Percentiles rank a stretch among this genome's conserved stretches.
Evolutionary conservation across 2,113 vertebrate species (phyloP).

Genomic region (Antechinus flavipes): DNA sequence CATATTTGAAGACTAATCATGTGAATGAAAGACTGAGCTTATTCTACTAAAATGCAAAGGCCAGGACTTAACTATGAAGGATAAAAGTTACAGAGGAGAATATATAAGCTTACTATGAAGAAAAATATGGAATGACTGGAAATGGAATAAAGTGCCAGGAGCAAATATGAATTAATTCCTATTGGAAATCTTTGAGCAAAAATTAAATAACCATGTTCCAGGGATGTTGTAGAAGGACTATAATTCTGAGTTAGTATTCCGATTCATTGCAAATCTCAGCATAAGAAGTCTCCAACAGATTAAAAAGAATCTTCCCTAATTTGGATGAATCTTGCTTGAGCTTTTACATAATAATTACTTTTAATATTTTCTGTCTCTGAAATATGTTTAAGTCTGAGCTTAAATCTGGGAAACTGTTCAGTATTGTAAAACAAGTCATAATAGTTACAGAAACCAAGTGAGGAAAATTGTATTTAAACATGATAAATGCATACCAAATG

Average conservation of each 20-base stretch:
- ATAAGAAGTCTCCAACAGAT: not conserved
- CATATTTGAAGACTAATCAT: not conserved
- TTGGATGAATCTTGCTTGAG: not conserved
- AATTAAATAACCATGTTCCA: not conserved
- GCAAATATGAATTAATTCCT: not conserved
- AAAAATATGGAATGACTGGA: not conserved
- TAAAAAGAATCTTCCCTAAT: not conserved
- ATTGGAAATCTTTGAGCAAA: not conserved
- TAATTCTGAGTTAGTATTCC: not conserved
- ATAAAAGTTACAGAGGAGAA: not conserved
- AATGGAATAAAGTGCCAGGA: not conserved
- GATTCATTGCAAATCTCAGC: not conserved
- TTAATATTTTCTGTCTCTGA: conserved; percentile 10
- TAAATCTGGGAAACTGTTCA: conserved; percentile 18
- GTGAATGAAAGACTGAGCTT: not conserved
- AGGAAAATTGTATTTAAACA: conserved; percentile 16
- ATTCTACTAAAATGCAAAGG: not conserved
- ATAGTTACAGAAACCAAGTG: conserved; percentile 43
- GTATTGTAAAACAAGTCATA: not conserved
- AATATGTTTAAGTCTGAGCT: conserved; percentile 35
- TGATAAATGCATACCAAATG: not conserved
- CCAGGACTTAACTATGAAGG: not conserved
- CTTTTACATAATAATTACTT: conserved; percentile 6
- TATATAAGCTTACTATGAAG: not conserved
- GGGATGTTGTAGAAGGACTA: not conserved